Base-by-base conservation (phyloP, 2,797 vertebrate genomes). In the Triplophysa bombifrons region DNA sequence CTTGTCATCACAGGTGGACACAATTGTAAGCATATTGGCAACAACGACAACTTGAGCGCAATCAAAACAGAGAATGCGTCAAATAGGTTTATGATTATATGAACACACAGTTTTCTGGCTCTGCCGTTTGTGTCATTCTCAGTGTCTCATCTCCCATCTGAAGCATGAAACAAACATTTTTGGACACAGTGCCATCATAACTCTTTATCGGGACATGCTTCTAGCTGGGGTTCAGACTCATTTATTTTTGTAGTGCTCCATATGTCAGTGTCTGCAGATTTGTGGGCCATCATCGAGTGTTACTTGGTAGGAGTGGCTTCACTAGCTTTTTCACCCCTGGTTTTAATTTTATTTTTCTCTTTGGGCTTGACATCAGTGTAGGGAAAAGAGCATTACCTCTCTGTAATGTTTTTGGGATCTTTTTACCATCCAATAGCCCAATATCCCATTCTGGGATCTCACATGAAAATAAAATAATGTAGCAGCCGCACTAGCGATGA, bases 381-480 rank as follows among this genome's bases (percentile, higher is more conserved):
- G 56, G 75, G 64, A 80, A 51, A 80, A 53, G 78, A 80, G 69
- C 72, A 81, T 46, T 64, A 63, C 61, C 20, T 19, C 69, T 68
- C 80, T 84, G 74, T 86, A 50, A 82, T 87, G 87, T 87, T 82
- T 83, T 74, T 20, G 22, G 56, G 65, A 74, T 83, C 82, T 48
- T 81, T 84, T 82, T 76, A 61, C 70, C 69, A 80, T 83, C 84
- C 81, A 87, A 82, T 80, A 30, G 16, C 81, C 82, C 83, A 84
- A 80, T 83, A 84, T 86, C 87, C 9, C 61, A 79, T 77, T 84
- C 64, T 63, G 72, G 70, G 86, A 85, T 80, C 85, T 85, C 82
- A 86, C 80, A 84, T 69, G 72, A 78, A 84, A 84, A 81, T 27
- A 17, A 55, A 79, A 85, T 72, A 82, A 63, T 41, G 51, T 64